Conservation (phyloP, 2,888 invertebrate species). For the Cancer borealis region DNA sequence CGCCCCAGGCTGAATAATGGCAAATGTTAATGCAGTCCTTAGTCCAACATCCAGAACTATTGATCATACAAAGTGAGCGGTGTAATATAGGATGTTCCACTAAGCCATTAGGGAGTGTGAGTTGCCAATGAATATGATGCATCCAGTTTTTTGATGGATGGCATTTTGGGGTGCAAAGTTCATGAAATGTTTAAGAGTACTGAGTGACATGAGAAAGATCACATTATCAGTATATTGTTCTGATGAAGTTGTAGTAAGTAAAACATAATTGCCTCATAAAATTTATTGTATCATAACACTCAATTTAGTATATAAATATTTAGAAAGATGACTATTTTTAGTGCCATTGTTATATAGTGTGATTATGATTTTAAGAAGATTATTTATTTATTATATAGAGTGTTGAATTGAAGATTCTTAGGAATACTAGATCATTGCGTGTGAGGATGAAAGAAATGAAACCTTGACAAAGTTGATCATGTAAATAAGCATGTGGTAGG, state of each 20-base stretch:
- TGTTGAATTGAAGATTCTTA: conserved; percentile 64
- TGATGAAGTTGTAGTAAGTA: conserved; percentile 36
- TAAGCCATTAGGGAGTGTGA: neutral
- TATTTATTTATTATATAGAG: conserved; percentile 71
- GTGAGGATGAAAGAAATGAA: conserved; percentile 34
- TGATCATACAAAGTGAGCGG: neutral
- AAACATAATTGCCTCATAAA: conserved; percentile 58
- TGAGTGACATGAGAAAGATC: conserved; percentile 52
- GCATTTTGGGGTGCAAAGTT: conserved; percentile 48
- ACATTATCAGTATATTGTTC: conserved; percentile 33
- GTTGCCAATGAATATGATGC: conserved; percentile 34
- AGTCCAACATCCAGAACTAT: neutral
- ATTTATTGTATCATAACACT: conserved; percentile 65
- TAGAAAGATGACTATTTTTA: conserved; percentile 72
- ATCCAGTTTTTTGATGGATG: conserved; percentile 41
- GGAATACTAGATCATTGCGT: conserved; percentile 55
- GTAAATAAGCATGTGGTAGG: conserved; percentile 24
- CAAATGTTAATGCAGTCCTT: neutral
- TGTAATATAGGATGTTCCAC: neutral
- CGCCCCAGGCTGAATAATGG: neutral
- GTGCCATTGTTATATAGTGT: conserved; percentile 75
- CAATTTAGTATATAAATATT: conserved; percentile 69
- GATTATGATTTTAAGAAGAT: conserved; percentile 71
- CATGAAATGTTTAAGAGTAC: neutral
- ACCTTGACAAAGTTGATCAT: neutral